Evolutionary conservation across 1,140 invertebrate genomes (phyloP).

Genomic region (Bombus superbus): DNA sequence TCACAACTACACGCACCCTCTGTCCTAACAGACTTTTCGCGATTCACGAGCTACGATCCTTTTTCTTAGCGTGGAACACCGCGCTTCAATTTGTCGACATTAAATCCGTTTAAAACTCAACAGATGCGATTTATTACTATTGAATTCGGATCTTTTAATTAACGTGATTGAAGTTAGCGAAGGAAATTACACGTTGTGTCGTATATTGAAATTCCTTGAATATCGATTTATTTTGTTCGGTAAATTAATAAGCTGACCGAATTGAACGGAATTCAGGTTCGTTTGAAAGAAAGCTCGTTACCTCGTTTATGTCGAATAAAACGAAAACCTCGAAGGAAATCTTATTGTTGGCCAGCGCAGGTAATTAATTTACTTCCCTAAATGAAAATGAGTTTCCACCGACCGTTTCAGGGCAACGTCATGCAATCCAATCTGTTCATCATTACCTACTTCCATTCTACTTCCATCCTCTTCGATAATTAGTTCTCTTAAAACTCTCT

Average conservation of each 20-base stretch:
- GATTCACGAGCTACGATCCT: not conserved
- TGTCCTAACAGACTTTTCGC: not conserved
- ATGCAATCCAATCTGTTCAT: not conserved
- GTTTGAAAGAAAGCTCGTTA: constrained; percentile 18
- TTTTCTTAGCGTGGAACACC: not conserved
- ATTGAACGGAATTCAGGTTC: not conserved
- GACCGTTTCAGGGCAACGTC: not conserved
- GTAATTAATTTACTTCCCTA: constrained; percentile 1
- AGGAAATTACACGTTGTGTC: too few relatives aligned
- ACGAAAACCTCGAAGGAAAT: not conserved
- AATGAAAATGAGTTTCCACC: constrained; percentile 11
- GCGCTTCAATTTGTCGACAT: not conserved
- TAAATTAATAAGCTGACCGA: not conserved
- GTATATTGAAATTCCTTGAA: not conserved
- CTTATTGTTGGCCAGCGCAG: not conserved
- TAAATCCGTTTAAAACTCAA: not conserved
- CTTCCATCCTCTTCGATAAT: constrained; percentile 8
- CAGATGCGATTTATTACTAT: not conserved
- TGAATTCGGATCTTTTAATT: not conserved
- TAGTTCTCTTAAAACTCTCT: not conserved
- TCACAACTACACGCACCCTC: constrained; percentile 11
- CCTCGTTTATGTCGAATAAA: not conserved
- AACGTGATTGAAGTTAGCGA: not conserved
- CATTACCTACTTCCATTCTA: constrained; percentile 4
- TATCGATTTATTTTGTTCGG: not conserved